Base-by-base conservation (phyloP, 2,113 vertebrate genomes). In the Apodemus speciosus region DNA sequence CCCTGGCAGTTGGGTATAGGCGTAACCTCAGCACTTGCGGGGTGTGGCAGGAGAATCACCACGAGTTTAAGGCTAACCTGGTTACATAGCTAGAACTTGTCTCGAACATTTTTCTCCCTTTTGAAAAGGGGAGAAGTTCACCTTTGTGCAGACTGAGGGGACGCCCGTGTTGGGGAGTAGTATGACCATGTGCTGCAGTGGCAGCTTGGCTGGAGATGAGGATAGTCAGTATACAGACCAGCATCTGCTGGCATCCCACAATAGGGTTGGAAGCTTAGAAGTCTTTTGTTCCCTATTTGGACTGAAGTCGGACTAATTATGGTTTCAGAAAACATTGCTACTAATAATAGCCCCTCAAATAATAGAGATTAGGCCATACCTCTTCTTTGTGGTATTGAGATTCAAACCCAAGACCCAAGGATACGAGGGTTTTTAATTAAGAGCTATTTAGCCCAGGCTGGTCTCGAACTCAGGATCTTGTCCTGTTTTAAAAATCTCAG, bases 271-370 rank as follows among this genome's bases (percentile, higher is more conserved):
- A 58, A 88, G 85, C 25, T 38, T 25, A 77, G 90, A 79, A 23
- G n/a, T n/a, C 25, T 91, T n/a, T 90, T 85, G 90, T 92, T 20
- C 66, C 66, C 87, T 73, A 60, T 30, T 88, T 68, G 58, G 71
- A 72, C 9, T 18, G 66, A 80, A 90, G 27, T 58, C 85, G 73
- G 56, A 40, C 64, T 79, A 38, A 73, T 38, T 35, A 87, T 16
- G 46, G 35, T 66, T 73, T 92, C 16, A 75, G 46, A 56, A 71
- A 68, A 62, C 49, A 5, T 11, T 60, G 21, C 30, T 46, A 56
- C 40, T 88, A 49, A 35, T 88, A 49, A 35, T 32, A 87, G 7
- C 35, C n/a, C 68, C 76, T 2, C 77, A 43, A 58, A 18, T 68
- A 58, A 8, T 23, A 58, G 51, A 58, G 20, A 0, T 3, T 7